Evolutionary conservation across 2,113 vertebrate species (phyloP).

Genomic region (Laterallus jamaicensis): DNA sequence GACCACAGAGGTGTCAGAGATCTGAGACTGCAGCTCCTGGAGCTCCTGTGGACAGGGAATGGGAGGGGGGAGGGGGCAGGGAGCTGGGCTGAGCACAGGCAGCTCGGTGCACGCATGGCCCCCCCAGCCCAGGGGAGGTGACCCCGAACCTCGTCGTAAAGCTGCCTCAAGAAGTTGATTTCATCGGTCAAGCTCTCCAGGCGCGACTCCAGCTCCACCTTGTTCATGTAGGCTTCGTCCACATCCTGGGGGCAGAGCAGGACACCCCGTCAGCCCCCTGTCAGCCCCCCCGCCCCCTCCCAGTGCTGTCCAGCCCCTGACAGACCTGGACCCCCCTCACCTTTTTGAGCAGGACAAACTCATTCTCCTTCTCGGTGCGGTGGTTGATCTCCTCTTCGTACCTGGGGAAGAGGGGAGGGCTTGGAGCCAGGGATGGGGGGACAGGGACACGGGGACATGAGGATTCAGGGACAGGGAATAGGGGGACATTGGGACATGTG

Average conservation of each 20-base stretch:
- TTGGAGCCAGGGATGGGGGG: too few relatives aligned
- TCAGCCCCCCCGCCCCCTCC: too few relatives aligned
- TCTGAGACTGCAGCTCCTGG: conserved; percentile 86
- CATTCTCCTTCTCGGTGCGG: conserved; percentile 86
- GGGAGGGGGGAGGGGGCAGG: too few relatives aligned
- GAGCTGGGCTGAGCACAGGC: too few relatives aligned
- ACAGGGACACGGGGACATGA: too few relatives aligned
- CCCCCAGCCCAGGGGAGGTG: too few relatives aligned
- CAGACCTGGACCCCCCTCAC: conserved; percentile 55
- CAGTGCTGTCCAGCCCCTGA: too few relatives aligned
- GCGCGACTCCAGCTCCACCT: conserved; percentile 85
- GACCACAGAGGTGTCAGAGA: conserved; percentile 89
- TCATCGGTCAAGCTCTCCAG: conserved; percentile 85
- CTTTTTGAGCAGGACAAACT: conserved; percentile 93
- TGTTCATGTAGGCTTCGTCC: conserved; percentile 85
- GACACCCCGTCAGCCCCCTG: too few relatives aligned
- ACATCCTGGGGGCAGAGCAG: conserved; percentile 76
- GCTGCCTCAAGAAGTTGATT: conserved; percentile 87
- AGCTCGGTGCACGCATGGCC: too few relatives aligned
- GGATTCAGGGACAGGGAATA: too few relatives aligned
- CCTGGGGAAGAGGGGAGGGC: conserved; percentile 58
- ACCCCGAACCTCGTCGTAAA: conserved; percentile 82
- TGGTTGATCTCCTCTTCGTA: conserved; percentile 93
- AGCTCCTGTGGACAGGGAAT: conserved; percentile 78
- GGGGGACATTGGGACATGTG: too few relatives aligned